A percentile compares a stretch with the other conserved stretches of the same genome.
phyloP scores from a whole-genome alignment of 2,113 vertebrate species.

The Prionailurus bengalensis region DNA sequence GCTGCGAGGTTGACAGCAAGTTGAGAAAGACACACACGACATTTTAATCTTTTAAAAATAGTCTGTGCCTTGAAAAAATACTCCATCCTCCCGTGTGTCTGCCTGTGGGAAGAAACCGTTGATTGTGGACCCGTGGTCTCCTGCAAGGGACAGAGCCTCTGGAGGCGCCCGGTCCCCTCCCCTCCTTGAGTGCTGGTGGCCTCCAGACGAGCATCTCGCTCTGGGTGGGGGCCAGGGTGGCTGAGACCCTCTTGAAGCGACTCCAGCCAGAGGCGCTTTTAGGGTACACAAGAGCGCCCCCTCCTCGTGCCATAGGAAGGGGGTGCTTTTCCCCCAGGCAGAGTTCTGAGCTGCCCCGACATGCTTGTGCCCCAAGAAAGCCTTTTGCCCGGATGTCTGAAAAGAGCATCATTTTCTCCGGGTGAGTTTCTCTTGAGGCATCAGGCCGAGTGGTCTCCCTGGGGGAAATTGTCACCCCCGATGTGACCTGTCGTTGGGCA shows the following conservation, averaged over 20 bases:
- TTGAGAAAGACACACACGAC: not conserved
- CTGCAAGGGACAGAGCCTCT: not conserved
- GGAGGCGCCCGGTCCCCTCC: not conserved
- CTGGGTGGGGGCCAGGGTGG: accelerated
- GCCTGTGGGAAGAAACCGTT: not conserved
- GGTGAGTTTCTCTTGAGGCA: not conserved
- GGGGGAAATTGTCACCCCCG: not conserved
- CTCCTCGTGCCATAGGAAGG: not conserved
- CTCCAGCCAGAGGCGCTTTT: accelerated
- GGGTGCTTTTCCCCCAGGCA: no score
- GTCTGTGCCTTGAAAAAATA: not conserved
- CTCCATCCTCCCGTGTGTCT: accelerated
- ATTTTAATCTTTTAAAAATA: not conserved
- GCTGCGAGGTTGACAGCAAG: not conserved
- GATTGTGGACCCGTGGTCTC: not conserved
- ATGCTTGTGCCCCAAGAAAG: accelerated
- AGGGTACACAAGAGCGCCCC: accelerated
- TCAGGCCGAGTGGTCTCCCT: not conserved
- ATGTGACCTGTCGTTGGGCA: not conserved
- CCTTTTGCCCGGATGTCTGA: not conserved
- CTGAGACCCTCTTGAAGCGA: not conserved
- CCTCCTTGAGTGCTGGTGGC: accelerated
- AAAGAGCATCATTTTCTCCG: not conserved
- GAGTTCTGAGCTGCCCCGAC: accelerated
- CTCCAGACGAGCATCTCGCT: not conserved